These are phyloP conservation scores for Lordiphosa mommai DNA, from an alignment of 1,140 invertebrate genomes.

Conservation along the genomic window DNA sequence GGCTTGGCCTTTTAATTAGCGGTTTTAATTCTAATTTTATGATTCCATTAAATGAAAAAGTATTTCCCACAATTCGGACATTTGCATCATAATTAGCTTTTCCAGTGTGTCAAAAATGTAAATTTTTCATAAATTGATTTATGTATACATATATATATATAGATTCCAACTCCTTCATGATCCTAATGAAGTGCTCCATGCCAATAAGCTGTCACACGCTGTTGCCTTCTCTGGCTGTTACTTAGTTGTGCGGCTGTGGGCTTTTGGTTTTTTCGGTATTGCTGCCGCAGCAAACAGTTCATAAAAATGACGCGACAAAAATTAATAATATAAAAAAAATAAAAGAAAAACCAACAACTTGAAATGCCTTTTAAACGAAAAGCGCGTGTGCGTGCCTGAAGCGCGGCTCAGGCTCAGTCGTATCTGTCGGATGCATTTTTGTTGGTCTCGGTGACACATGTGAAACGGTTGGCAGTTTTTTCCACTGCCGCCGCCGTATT, in stretches of 20 bases:
- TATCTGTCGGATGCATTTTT: constrained; percentile 70
- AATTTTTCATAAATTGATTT: constrained; percentile 21
- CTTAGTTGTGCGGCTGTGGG: constrained; percentile 4
- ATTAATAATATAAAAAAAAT: constrained; percentile 45
- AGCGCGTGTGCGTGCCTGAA: constrained; percentile 63
- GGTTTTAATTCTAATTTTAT: no score
- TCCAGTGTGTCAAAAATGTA: background rate
- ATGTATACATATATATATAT: constrained; percentile 13
- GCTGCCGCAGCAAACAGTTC: constrained; percentile 29
- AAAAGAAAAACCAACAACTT: constrained; percentile 10
- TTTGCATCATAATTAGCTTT: no score
- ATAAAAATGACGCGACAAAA: constrained; percentile 36
- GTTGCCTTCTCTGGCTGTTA: constrained; percentile 6
- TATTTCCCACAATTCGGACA: no score
- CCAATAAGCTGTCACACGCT: constrained; percentile 46
- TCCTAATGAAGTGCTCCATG: constrained; percentile 65
- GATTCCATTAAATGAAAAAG: no score
- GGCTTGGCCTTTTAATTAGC: no score
- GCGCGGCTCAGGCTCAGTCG: constrained; percentile 35
- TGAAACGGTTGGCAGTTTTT: constrained; percentile 24
- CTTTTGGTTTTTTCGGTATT: constrained; percentile 14
- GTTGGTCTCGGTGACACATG: constrained; percentile 54
- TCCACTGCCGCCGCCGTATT: constrained; percentile 24
- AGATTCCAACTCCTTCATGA: constrained; percentile 17
- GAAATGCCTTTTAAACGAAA: constrained; percentile 54